phyloP scores from a whole-genome alignment of 2,797 vertebrate species.

The Leucoraja ocellata region DNA sequence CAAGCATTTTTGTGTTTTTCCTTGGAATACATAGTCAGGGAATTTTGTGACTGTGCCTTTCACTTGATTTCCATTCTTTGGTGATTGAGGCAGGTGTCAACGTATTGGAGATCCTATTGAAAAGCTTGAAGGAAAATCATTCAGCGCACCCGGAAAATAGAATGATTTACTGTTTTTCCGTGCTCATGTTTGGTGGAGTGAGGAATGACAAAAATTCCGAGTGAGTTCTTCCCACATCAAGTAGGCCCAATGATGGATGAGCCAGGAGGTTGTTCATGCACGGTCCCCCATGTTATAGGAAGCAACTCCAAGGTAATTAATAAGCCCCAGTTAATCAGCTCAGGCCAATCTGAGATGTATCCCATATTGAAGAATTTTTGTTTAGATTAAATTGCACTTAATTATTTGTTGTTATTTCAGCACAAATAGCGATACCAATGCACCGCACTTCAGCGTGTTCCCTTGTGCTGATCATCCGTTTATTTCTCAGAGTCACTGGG shows the following conservation, averaged over 20 bases:
- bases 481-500: not conserved
- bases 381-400: not conserved
- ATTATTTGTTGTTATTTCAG: conserved; percentile 14
- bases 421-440: not conserved
- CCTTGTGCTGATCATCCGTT: not conserved
- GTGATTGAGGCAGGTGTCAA: not conserved
- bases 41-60: not conserved
- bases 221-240: not conserved
- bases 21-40: too few relatives aligned
- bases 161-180: not conserved
- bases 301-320: not conserved
- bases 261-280: not conserved
- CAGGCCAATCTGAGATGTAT: not conserved
- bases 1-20: too few relatives aligned
- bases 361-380: not conserved
- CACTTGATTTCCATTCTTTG: not conserved
- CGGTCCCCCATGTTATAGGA: too few relatives aligned
- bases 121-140: not conserved
- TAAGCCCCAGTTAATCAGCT: not conserved
- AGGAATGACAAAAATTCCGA: not conserved
- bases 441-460: not conserved
- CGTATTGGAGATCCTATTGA: not conserved
- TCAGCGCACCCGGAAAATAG: not conserved
- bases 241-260: not conserved
- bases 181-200: not conserved